phyloP scores from a whole-genome alignment of 2,113 vertebrate species.

The Gymnorhina tibicen region DNA sequence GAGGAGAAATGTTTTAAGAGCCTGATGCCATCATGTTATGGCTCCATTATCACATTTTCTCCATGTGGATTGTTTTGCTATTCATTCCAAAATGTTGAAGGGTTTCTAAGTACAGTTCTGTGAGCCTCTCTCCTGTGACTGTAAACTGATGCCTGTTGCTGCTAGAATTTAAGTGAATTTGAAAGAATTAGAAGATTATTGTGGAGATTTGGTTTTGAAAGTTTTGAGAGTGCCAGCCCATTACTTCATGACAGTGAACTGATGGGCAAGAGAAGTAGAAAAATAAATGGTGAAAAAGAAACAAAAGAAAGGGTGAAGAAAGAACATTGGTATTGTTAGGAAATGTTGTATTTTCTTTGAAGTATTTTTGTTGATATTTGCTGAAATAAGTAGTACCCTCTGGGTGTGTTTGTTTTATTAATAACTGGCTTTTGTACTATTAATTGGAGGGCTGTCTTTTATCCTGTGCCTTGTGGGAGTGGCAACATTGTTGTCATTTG shows the following conservation, averaged over 20 bases:
- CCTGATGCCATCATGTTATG: not conserved
- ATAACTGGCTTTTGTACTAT: not conserved
- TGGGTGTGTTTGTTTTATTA: not conserved
- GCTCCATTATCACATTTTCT: conserved; percentile 32
- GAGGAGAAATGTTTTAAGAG: conserved; percentile 27
- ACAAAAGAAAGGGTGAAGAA: not conserved
- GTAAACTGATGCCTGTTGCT: not conserved
- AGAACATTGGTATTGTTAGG: not conserved
- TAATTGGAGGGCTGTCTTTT: not conserved
- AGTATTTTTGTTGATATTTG: not conserved
- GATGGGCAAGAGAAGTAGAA: not conserved
- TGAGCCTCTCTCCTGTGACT: not conserved
- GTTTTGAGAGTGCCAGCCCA: not conserved
- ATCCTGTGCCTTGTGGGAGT: not conserved
- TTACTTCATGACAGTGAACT: not conserved
- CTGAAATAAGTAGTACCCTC: not conserved
- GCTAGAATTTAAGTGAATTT: not conserved
- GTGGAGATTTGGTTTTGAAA: not conserved
- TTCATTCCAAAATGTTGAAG: not conserved
- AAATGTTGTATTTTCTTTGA: not conserved
- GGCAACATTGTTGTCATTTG: not conserved
- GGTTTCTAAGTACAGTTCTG: not conserved
- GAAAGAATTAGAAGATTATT: not conserved
- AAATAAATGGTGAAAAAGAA: not conserved
- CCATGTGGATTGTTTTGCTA: not conserved